Conservation (phyloP, 1,140 invertebrate species). For the Penaeus vannamei region DNA sequence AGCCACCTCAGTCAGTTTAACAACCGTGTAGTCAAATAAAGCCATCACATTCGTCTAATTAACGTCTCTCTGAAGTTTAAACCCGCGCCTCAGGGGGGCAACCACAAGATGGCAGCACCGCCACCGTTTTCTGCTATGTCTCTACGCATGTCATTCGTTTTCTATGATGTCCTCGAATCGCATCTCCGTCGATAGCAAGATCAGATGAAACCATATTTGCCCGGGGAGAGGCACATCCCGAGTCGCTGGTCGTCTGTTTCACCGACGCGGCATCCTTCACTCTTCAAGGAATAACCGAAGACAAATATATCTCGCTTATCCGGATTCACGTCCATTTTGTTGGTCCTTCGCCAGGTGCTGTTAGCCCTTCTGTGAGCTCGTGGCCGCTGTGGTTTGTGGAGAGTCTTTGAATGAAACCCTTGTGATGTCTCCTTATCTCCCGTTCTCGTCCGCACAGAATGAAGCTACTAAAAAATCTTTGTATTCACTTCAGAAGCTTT, state of each 20-base stretch:
- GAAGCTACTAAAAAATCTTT: too few species aligned
- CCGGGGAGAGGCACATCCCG: neutral
- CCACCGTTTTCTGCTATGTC: conserved; percentile 10
- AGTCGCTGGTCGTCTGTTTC: too few species aligned
- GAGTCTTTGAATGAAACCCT: conserved; percentile 15
- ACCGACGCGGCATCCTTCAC: too few species aligned
- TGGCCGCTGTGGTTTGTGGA: conserved; percentile 27
- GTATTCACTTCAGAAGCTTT: too few species aligned
- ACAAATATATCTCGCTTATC: neutral
- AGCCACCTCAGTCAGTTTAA: conserved; percentile 62
- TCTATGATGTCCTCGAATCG: neutral
- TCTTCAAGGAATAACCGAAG: neutral
- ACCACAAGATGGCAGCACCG: conserved; percentile 59
- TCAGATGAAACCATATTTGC: neutral
- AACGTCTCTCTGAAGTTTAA: conserved; percentile 53
- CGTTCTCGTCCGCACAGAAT: too few species aligned
- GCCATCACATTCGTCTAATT: conserved; percentile 65
- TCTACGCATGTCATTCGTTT: neutral
- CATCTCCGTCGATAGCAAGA: neutral
- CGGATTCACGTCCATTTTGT: neutral
- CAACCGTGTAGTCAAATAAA: conserved; percentile 65
- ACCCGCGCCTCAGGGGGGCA: conserved; percentile 46
- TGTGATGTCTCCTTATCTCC: conserved; percentile 13
- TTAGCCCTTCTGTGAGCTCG: conserved; percentile 1
- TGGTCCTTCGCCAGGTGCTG: conserved; percentile 8